Base-by-base conservation (phyloP, 2,113 vertebrate species). In the Procavia capensis region DNA sequence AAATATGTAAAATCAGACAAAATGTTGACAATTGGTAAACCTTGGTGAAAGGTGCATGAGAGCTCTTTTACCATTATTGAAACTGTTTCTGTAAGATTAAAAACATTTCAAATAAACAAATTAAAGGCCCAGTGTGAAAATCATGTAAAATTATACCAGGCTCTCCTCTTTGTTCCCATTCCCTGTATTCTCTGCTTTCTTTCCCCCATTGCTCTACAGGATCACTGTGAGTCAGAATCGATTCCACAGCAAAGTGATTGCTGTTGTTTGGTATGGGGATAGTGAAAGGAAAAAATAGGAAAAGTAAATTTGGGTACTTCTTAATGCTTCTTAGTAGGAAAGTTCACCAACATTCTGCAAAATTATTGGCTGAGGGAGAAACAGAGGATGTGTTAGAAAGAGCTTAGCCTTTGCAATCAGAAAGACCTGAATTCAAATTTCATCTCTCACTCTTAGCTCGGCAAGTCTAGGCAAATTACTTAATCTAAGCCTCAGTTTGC, bases 71-170 rank as follows among this genome's bases (percentile, higher is more conserved):
- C 16, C 90, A 39, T 80, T 47, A 91, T 20, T 79, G n/a, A 68
- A 90, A 45, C 1, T 74, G n/a, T 85, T 68, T 87, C 3, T 84
- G 4, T 66, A 76, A 86, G 54, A 76, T 86, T 87, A 91, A 78
- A 87, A 75, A 84, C 57, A 95, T 81, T 83, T 94, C 31, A 70
- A 88, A 6, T n/a, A 85, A 88, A 83, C 29, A 72, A 90, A 36
- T 45, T 70, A 70, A 93, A 84, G 9, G 6, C 13, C 5, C 54
- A 1, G 31, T 10, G 66, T 16, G 19, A 2, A 87, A 86, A 63
- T 81, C n/a, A 92, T 25, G 16, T 85, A 70, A 85, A 70, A 27
- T 47, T 29, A 29, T 57, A 25, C 1, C 59, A 70, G 75, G 8
- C 7, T 31, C 59, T 74, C 80, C 19, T 39, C 39, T 31, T 41